phyloP scores from a whole-genome alignment of 2,888 invertebrate species.

The Leptopilina drosophilae region DNA sequence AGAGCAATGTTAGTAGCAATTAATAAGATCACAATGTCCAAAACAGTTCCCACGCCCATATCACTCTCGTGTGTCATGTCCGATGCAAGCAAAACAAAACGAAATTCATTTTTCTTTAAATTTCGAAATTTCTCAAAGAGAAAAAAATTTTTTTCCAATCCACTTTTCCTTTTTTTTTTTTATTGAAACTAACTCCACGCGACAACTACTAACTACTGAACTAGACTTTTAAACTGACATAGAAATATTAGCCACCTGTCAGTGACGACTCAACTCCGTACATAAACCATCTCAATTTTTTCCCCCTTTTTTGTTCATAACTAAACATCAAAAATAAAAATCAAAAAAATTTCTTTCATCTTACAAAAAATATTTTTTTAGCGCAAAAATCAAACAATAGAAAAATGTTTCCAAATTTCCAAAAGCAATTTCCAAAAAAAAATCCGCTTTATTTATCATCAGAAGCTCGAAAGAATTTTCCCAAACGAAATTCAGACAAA shows the following conservation, averaged over 20 bases:
- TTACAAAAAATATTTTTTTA: too few relatives aligned
- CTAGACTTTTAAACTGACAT: constrained; percentile 8
- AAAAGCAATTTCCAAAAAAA: too few relatives aligned
- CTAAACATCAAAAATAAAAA: background rate
- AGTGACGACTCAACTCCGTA: constrained; percentile 21
- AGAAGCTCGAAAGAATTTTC: too few relatives aligned
- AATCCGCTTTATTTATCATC: too few relatives aligned
- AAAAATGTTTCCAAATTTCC: too few relatives aligned
- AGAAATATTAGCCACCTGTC: constrained; percentile 11
- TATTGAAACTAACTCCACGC: background rate
- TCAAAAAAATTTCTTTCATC: background rate
- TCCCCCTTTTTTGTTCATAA: background rate
- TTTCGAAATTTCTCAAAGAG: too few relatives aligned
- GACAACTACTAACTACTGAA: constrained; percentile 50
- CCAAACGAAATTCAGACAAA: too few relatives aligned
- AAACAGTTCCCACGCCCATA: constrained; percentile 66
- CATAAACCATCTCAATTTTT: background rate
- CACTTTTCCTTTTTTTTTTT: too few relatives aligned
- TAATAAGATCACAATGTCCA: constrained; percentile 66
- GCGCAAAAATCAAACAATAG: too few relatives aligned
- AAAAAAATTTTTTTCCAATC: background rate
- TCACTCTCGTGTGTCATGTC: constrained; percentile 57
- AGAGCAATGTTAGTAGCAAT: constrained; percentile 63
- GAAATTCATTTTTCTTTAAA: background rate
- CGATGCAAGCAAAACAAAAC: constrained; percentile 30